These are phyloP conservation scores for Himantopus leucocephalus DNA, from an alignment of 2,113 vertebrate species.

Conservation along the genomic window DNA sequence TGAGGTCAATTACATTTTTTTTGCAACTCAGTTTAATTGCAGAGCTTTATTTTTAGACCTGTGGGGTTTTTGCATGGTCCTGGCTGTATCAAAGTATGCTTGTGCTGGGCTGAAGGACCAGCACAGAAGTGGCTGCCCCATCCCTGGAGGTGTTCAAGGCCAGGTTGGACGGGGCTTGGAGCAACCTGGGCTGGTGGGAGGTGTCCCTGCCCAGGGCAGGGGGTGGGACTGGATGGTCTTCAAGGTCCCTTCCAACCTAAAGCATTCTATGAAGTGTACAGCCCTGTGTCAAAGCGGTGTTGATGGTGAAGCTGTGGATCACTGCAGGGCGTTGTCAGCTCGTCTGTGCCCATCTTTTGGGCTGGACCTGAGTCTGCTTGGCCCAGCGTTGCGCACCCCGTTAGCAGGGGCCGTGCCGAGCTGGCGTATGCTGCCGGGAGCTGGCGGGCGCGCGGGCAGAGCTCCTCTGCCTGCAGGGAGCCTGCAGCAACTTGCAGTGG, in stretches of 20 bases:
- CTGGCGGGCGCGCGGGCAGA: background rate
- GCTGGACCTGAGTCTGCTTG: background rate
- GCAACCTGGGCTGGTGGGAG: background rate
- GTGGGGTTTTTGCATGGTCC: background rate
- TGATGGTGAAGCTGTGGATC: background rate
- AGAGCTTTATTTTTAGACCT: background rate
- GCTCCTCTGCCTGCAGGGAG: background rate
- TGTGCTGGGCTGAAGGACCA: background rate
- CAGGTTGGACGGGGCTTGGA: background rate
- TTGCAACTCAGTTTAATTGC: background rate
- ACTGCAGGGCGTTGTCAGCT: background rate
- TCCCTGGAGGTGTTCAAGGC: background rate
- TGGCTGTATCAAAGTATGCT: fast-evolving
- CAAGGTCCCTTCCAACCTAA: background rate
- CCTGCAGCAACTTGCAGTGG: background rate
- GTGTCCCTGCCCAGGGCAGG: background rate
- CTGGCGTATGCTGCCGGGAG: background rate
- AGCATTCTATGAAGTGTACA: too few species aligned
- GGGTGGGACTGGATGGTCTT: background rate
- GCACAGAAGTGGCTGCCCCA: background rate
- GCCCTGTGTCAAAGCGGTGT: fast-evolving
- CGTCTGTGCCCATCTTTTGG: background rate
- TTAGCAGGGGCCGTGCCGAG: background rate
- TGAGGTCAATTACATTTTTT: background rate
- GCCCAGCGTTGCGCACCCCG: fast-evolving